Conservation (phyloP, 2,888 invertebrate species). For the Zaprionus obscuricornis region DNA sequence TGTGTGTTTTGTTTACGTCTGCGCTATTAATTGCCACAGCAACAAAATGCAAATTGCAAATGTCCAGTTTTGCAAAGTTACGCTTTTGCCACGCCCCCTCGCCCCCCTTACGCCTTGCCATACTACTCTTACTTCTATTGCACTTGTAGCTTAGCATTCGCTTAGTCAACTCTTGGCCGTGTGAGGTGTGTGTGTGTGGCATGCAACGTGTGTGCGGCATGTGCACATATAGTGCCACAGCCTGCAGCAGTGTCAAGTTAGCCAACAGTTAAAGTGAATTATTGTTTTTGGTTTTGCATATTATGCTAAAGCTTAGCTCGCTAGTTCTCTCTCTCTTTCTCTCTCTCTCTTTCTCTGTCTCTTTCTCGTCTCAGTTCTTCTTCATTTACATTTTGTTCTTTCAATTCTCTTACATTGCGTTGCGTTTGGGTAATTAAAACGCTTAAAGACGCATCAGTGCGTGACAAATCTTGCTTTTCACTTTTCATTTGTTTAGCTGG, state of each 20-base stretch:
- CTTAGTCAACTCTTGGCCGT: too few relatives aligned
- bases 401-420: slow-evolving; percentile 41
- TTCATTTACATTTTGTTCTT: neutral
- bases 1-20: slow-evolving; percentile 72
- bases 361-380: slow-evolving; percentile 7
- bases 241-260: slow-evolving; percentile 36
- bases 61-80: too few relatives aligned
- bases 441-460: slow-evolving; percentile 80
- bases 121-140: too few relatives aligned
- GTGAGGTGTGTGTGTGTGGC: too few relatives aligned
- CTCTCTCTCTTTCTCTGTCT: neutral
- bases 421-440: slow-evolving; percentile 80
- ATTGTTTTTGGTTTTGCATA: slow-evolving; percentile 77
- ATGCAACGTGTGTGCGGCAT: too few relatives aligned
- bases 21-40: slow-evolving; percentile 76
- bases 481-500: slow-evolving; percentile 66
- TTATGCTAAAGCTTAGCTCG: slow-evolving; percentile 71
- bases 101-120: neutral
- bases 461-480: slow-evolving; percentile 81
- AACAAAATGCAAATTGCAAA: slow-evolving; percentile 76
- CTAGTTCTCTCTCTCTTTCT: slow-evolving; percentile 2
- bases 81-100: too few relatives aligned
- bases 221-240: neutral
- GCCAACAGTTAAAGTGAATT: slow-evolving; percentile 76
- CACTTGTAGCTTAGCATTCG: too few relatives aligned